Conservation (phyloP, 2,113 vertebrate genomes). For the Centropus unirufus region DNA sequence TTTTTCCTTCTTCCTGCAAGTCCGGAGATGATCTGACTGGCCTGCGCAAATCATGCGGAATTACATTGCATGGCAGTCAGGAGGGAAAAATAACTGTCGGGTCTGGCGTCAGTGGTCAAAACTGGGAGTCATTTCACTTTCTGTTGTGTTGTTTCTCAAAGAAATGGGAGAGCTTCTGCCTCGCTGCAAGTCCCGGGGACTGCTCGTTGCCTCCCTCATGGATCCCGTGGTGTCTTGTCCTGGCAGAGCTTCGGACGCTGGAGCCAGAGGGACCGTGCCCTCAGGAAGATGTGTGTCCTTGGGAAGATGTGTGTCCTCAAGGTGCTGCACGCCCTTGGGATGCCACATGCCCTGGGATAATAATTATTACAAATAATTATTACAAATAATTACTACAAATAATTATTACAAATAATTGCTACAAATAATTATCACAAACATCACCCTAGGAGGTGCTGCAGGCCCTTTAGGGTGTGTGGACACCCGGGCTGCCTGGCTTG, state of each 20-base stretch:
- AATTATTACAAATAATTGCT: no score
- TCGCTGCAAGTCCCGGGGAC: not conserved
- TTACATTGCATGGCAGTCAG: no score
- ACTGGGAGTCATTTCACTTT: not conserved
- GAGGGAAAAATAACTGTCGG: not conserved
- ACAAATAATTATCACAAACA: no score
- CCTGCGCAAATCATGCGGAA: no score
- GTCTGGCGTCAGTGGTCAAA: no score
- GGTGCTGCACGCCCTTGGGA: not conserved
- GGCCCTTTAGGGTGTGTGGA: not conserved
- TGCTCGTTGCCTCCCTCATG: not conserved
- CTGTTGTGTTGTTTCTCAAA: no score
- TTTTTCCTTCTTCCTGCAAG: not conserved
- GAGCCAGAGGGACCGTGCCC: not conserved
- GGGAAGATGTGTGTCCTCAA: not conserved
- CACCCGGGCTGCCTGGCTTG: not conserved
- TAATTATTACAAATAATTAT: no score
- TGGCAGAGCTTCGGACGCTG: not conserved
- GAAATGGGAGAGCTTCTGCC: fast-evolving
- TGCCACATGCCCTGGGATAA: not conserved
- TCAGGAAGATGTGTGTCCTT: not conserved
- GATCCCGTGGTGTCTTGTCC: not conserved
- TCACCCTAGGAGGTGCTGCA: not conserved
- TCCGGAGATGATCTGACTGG: not conserved
- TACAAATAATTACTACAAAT: no score